Evolutionary conservation across 2,888 invertebrate species (phyloP).

Genomic region (Ophioninae sp.): DNA sequence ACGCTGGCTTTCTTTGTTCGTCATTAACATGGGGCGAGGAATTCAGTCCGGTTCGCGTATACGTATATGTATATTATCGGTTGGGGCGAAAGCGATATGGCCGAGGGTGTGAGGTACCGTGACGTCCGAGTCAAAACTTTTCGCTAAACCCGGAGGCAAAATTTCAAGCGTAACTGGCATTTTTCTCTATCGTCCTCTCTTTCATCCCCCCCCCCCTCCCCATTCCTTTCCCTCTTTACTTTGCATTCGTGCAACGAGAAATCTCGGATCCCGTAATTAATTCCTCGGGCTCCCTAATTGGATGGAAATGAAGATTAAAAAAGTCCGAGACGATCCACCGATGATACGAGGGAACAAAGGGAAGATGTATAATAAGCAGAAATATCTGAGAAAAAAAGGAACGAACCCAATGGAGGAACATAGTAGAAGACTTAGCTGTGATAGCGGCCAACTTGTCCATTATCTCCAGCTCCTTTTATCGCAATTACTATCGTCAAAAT

Average conservation of each 20-base stretch:
- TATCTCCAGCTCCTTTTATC: conserved; percentile 5
- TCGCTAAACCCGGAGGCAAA: conserved; percentile 39
- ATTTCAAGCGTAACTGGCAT: conserved; percentile 45
- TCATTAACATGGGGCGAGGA: conserved; percentile 1
- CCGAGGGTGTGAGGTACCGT: conserved; percentile 20
- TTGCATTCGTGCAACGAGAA: conserved; percentile 24
- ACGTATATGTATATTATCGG: not conserved
- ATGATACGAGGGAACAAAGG: conserved; percentile 58
- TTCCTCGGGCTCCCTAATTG: conserved; percentile 74
- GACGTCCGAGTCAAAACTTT: conserved; percentile 55
- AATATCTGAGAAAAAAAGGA: conserved; percentile 54
- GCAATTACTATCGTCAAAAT: not conserved
- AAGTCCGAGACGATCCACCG: conserved; percentile 69
- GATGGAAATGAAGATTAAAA: conserved; percentile 79
- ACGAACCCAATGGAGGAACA: not conserved
- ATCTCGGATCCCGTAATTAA: conserved; percentile 74
- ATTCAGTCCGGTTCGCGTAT: not conserved
- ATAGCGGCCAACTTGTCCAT: not conserved
- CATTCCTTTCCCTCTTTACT: conserved; percentile 13
- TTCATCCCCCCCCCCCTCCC: not conserved
- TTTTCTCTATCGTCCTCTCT: conserved; percentile 1
- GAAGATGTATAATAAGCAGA: conserved; percentile 58
- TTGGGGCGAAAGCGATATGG: conserved; percentile 7
- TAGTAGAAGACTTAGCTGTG: not conserved
- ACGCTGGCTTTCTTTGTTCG: not conserved